Evolutionary conservation across 2,797 vertebrate species (phyloP), one percentile per base, ranked within the genome.

Genomic region (Chromobotia macracanthus): DNA sequence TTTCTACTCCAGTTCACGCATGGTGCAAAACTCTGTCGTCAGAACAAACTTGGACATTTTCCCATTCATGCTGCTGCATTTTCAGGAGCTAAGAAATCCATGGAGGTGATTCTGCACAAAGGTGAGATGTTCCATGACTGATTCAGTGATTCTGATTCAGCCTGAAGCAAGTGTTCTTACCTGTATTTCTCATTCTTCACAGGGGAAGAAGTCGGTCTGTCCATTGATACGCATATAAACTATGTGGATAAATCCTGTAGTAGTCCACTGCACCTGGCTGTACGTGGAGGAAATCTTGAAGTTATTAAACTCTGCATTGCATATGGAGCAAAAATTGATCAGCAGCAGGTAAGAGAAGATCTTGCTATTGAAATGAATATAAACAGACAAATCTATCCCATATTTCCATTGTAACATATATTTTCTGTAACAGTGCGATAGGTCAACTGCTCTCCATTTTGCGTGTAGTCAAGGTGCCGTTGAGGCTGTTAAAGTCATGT

Each of bases 381-480:
- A 10, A 5, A 55, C 3, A 66, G n/a, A 13, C 18, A 41, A 28
- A 53, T 48, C 11, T 15, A 41, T 48, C 10, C n/a, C 53, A 10
- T 19, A 21, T 19, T 55, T 21, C 51, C n/a, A 25, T 13, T n/a
- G 19, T 63, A 19, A 56, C 44, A 2, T 38, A 13, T 21, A 11
- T 56, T 19, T 68, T 31, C 10, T 5, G 66, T 75, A 58, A 67
- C 80, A 96, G 95, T 93, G 90, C 79, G 94, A 94, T 76, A 95
- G 94, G 82, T 95, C 95, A 81, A 96, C 94, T 12, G 91, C 95
- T n/a, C 94, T 96, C 83, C 95, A 96, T 87, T 95, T 95, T 84
- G 95, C 95, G 68, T 95, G 95, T 75, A 94, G 93, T 64, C 95
- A 96, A 86, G 95, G 95, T 82, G 95, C 95, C 21, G 94, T 88